These are phyloP conservation scores for Oconnorella tubifera DNA, from an alignment of 2,888 invertebrate species.

Conservation along the genomic window DNA sequence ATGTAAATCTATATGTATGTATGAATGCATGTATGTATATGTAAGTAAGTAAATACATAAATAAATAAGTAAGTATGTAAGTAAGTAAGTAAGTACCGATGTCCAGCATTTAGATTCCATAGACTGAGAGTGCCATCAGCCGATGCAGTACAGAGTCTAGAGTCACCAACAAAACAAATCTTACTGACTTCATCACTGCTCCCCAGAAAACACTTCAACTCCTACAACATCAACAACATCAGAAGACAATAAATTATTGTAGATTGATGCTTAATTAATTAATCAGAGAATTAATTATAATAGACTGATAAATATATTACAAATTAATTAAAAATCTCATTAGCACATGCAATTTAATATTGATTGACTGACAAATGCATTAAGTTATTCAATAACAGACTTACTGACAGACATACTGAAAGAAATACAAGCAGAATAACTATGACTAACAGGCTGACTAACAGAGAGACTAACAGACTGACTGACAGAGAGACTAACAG, in stretches of 20 bases:
- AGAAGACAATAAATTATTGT: constrained; percentile 35
- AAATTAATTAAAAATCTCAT: not conserved
- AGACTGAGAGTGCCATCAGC: constrained; percentile 47
- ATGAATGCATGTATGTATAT: too few species aligned
- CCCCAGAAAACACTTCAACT: constrained; percentile 44
- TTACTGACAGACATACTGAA: not conserved
- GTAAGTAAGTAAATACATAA: too few species aligned
- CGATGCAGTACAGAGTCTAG: constrained; percentile 48
- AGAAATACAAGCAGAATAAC: too few species aligned
- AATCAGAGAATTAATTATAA: constrained; percentile 38
- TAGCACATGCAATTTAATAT: not conserved
- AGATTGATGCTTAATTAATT: constrained; percentile 3
- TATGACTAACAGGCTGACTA: too few species aligned
- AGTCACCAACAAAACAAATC: constrained; percentile 49
- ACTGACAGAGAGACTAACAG: too few species aligned
- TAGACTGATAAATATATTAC: constrained; percentile 15
- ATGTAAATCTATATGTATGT: too few species aligned
- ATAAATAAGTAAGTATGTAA: too few species aligned
- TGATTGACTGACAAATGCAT: not conserved
- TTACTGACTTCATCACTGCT: constrained; percentile 49
- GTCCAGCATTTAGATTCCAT: constrained; percentile 50
- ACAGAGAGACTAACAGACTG: too few species aligned
- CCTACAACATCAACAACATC: constrained; percentile 39
- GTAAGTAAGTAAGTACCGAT: constrained; percentile 51
- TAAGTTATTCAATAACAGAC: constrained; percentile 19